Base-by-base conservation (phyloP, 2,888 invertebrate genomes). In the Nebria salina region DNA sequence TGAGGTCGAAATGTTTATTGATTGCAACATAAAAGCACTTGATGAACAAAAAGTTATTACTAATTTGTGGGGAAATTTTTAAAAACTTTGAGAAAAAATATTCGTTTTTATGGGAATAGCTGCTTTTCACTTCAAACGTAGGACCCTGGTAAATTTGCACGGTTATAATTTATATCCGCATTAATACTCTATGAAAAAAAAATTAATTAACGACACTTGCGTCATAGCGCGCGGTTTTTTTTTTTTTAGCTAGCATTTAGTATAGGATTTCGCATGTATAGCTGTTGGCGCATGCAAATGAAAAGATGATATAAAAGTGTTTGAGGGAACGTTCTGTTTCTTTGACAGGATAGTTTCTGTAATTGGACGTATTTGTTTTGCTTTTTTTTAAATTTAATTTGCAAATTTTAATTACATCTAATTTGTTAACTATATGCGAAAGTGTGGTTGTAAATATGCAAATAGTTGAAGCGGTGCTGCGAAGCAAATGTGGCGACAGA, bases 121-220 rank as follows among this genome's bases (percentile, higher is more conserved):
- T 34, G 4, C 4, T 34, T 34, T 34, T 34, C 34, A 34, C 4
- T 4, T 34, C 4, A 34, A 34, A 34, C 34, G 34, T 34, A 34
- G 34, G 34, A 34, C 34, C 34, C 34, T 5, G 34, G 34, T 34
- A 34, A 34, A 34, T 34, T 34, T 34, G 34, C 54, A 13, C 54
- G 54, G 54, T 54, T 54, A 54, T 54, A 54, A 54, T 54, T 54
- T 54, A 54, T 54, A 54, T 54, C 65, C 64, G 34, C 65, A 20
- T 54, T 75, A 25, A 75, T 76, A 42, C 41, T 75, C 76, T 76
- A 20, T 76, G 42, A 76, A 76, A 70, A 70, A 76, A 66, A 76
- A 76, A 70, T 76, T 76, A 76, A 76, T 76, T 76, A 76, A 76
- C 76, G 76, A 68, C 76, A 76, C 76, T 76, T 76, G 70, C 70